Conservation (phyloP, 2,113 vertebrate genomes). For the Irena cyanogastra region DNA sequence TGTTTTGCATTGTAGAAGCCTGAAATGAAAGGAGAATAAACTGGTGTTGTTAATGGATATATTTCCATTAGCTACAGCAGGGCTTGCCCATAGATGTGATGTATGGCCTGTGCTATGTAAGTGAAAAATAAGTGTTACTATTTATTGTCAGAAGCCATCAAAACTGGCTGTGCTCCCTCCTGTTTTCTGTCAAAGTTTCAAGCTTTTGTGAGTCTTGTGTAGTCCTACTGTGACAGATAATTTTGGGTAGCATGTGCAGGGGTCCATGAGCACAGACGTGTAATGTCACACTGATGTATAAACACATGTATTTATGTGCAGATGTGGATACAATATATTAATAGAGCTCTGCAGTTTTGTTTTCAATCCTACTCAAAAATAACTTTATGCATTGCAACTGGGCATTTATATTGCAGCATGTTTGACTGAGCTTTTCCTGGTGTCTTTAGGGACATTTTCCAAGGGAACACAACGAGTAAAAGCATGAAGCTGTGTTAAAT, state of each 20-base stretch:
- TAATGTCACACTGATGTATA: not conserved
- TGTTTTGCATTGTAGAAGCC: not conserved
- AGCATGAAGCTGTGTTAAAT: not conserved
- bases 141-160: not conserved
- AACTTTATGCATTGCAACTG: not conserved
- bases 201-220: not conserved
- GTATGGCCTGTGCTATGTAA: not conserved
- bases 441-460: not conserved
- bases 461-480: not conserved
- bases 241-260: accelerated
- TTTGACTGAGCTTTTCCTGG: not conserved
- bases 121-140: not conserved
- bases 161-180: not conserved
- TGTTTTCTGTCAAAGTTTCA: not conserved
- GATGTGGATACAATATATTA: not conserved
- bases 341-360: not conserved
- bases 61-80: not conserved
- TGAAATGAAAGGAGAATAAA: not conserved
- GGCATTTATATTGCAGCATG: not conserved
- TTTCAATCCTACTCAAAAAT: not conserved
- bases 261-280: not conserved
- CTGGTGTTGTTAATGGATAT: not conserved
- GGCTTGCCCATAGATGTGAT: not conserved
- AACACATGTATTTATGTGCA: accelerated
- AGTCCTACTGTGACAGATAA: not conserved